Evolutionary conservation across 2,113 vertebrate genomes (phyloP).

Genomic region (Apaloderma vittatum): DNA sequence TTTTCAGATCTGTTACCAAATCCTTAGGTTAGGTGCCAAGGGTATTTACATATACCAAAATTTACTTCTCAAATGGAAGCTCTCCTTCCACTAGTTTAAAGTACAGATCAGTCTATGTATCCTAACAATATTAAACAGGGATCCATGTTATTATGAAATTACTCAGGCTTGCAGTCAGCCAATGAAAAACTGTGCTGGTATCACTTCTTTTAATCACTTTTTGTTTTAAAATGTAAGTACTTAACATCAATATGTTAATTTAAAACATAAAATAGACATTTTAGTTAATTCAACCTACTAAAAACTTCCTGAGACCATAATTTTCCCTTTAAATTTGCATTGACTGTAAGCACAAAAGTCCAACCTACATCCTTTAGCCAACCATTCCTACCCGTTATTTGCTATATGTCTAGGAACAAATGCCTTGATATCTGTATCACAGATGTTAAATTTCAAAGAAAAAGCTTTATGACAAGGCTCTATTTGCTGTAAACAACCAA

Average conservation of each 20-base stretch:
- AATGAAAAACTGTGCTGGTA: neutral
- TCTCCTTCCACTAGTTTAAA: neutral
- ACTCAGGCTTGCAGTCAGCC: neutral
- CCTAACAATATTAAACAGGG: neutral
- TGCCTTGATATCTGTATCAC: neutral
- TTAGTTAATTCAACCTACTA: neutral
- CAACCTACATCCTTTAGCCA: neutral
- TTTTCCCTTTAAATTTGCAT: neutral
- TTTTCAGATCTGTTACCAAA: neutral
- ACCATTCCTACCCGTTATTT: neutral
- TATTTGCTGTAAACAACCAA: fast-evolving
- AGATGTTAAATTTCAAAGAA: neutral
- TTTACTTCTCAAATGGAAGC: neutral
- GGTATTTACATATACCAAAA: neutral
- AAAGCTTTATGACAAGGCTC: neutral
- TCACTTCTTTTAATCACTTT: neutral
- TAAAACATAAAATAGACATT: neutral
- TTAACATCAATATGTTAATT: neutral
- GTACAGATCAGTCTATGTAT: neutral
- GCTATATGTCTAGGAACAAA: fast-evolving
- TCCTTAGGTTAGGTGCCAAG: neutral
- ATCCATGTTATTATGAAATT: neutral
- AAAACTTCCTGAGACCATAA: neutral
- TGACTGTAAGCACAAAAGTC: neutral
- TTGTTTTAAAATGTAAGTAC: neutral